Conservation (phyloP, 2,113 vertebrate genomes). For the Dasyprocta punctata region DNA sequence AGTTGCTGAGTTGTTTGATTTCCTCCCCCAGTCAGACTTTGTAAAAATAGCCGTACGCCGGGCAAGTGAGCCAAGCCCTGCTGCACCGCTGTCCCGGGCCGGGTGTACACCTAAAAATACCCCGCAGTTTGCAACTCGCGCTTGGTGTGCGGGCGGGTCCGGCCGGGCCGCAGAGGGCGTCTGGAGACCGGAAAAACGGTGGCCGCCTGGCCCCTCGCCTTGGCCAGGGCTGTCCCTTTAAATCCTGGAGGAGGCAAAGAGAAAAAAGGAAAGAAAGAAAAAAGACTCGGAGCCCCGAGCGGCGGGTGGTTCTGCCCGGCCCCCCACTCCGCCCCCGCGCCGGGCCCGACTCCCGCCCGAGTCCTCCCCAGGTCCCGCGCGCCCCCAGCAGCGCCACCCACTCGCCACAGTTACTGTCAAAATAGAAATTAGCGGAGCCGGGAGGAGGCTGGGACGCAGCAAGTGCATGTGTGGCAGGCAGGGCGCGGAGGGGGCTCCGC, state of each 20-base stretch:
- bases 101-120: slow-evolving; percentile 62
- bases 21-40: slow-evolving; percentile 22
- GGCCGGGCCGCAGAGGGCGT: slow-evolving; percentile 82
- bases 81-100: not conserved
- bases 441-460: slow-evolving; percentile 57
- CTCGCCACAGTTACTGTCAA: slow-evolving; percentile 65
- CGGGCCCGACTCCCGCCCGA: not conserved
- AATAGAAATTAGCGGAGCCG: slow-evolving; percentile 44
- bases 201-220: slow-evolving; percentile 45
- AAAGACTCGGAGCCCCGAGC: slow-evolving; percentile 60
- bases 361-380: not conserved
- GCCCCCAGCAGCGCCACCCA: slow-evolving; percentile 62
- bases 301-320: slow-evolving; percentile 45
- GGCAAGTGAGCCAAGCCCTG: slow-evolving; percentile 15
- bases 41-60: slow-evolving; percentile 59
- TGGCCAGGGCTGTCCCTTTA: slow-evolving; percentile 72
- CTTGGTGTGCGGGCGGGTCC: slow-evolving; percentile 38
- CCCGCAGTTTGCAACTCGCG: not conserved
- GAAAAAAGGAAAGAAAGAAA: slow-evolving; percentile 73
- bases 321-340: slow-evolving; percentile 37
- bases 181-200: slow-evolving; percentile 78
- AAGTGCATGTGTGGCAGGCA: slow-evolving; percentile 67
- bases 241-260: slow-evolving; percentile 77
- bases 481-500: not conserved
- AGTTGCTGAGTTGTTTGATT: slow-evolving; percentile 44